These are phyloP conservation scores for Eilema sororculum DNA, from an alignment of 2,888 invertebrate species.

Conservation along the genomic window DNA sequence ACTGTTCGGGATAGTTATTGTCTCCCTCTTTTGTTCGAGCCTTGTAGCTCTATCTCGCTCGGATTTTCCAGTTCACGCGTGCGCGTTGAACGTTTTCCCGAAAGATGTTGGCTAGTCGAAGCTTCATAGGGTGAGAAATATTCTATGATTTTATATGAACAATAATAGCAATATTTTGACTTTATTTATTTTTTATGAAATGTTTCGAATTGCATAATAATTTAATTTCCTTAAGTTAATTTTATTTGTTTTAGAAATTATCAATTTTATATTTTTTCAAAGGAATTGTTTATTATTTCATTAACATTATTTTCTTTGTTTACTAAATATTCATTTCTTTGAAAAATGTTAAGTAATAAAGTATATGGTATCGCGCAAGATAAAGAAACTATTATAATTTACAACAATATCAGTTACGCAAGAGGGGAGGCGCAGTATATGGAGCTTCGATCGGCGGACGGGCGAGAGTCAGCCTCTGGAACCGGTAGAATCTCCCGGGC, in stretches of 20 bases:
- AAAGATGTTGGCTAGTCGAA: slow-evolving; percentile 76
- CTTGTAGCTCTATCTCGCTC: slow-evolving; percentile 60
- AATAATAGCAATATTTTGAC: slow-evolving; percentile 17
- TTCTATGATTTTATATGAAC: slow-evolving; percentile 36
- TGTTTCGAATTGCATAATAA: not conserved
- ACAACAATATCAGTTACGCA: slow-evolving; percentile 81
- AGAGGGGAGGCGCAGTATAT: slow-evolving; percentile 78
- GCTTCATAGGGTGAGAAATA: slow-evolving; percentile 71
- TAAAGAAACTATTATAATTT: slow-evolving; percentile 58
- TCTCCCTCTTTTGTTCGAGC: slow-evolving; percentile 60
- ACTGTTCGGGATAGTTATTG: slow-evolving; percentile 58
- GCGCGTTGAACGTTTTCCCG: slow-evolving; percentile 76
- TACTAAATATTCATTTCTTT: not conserved
- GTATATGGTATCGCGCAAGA: slow-evolving; percentile 14
- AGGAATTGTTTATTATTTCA: not conserved
- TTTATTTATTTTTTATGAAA: not conserved
- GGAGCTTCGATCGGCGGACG: slow-evolving; percentile 76
- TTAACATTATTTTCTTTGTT: not conserved
- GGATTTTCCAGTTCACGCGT: slow-evolving; percentile 76
- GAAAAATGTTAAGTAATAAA: not conserved
- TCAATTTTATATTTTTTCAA: not conserved
- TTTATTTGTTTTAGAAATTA: not conserved
- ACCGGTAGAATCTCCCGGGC: slow-evolving; percentile 76
- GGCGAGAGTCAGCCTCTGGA: slow-evolving; percentile 80
- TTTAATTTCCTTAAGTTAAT: not conserved